A percentile compares a stretch with the other conserved stretches of the same genome.
These are phyloP conservation scores for Thermophis baileyi DNA, from an alignment of 2,113 vertebrate species.

Conservation along the genomic window DNA sequence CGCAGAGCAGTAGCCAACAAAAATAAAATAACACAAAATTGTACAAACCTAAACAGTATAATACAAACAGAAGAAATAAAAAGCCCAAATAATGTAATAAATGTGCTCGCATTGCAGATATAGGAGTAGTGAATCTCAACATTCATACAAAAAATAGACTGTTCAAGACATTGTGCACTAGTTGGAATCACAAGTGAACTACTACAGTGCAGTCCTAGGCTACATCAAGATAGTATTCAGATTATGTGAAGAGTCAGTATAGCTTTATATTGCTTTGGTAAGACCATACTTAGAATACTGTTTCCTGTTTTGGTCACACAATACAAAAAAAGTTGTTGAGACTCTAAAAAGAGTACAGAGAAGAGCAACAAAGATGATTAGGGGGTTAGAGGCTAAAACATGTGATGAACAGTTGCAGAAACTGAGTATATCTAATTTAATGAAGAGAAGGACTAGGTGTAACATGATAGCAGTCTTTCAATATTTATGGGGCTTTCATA, in stretches of 20 bases:
- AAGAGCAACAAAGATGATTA: too few relatives aligned
- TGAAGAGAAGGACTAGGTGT: too few relatives aligned
- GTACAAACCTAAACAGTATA: not conserved
- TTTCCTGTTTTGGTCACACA: not conserved
- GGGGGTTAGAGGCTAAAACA: too few relatives aligned
- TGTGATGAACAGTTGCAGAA: too few relatives aligned
- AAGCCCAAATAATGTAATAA: not conserved
- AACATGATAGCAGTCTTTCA: too few relatives aligned
- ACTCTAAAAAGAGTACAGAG: too few relatives aligned
- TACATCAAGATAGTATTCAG: not conserved
- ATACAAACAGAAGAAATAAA: not conserved
- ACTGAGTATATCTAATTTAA: too few relatives aligned
- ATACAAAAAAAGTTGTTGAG: not conserved
- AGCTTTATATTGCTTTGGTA: not conserved
- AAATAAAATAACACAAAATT: not conserved
- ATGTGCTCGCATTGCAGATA: not conserved
- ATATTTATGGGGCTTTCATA: too few relatives aligned
- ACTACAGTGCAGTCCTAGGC: not conserved
- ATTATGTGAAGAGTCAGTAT: not conserved
- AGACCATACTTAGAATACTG: not conserved
- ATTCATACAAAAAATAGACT: not conserved
- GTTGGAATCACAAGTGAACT: not conserved
- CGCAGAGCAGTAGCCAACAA: not conserved
- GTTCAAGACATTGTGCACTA: not conserved
- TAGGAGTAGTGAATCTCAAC: not conserved